Evolutionary conservation across 2,888 invertebrate genomes (phyloP).

Genomic region (Norana najaformis): DNA sequence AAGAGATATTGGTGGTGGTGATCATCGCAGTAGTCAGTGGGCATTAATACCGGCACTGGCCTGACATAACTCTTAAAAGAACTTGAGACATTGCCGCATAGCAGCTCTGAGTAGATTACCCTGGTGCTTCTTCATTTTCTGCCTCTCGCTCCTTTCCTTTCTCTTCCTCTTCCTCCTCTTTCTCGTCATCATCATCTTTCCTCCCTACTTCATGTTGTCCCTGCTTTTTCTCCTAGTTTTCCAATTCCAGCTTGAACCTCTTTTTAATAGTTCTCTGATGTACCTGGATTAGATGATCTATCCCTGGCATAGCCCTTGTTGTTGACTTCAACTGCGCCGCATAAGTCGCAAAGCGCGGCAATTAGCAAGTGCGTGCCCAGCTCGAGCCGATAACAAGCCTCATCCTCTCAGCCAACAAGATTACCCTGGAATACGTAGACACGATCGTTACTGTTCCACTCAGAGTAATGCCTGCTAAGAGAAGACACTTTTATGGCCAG

Average conservation of each 20-base stretch:
- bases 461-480: not conserved
- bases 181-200: not conserved
- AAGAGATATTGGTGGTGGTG: too few species aligned
- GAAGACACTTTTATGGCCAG: not conserved
- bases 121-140: too few species aligned
- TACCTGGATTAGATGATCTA: not conserved
- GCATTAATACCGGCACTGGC: too few species aligned
- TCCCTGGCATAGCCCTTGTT: not conserved
- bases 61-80: too few species aligned
- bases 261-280: not conserved
- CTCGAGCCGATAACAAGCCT: not conserved
- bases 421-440: not conserved
- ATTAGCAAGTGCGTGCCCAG: not conserved
- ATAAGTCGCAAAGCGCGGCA: not conserved
- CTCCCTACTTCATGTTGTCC: not conserved
- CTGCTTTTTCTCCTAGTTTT: not conserved
- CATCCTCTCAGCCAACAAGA: not conserved
- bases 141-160: not conserved
- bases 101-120: too few species aligned
- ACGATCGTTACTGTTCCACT: not conserved
- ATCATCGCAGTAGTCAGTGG: too few species aligned
- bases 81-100: too few species aligned
- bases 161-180: not conserved
- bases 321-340: not conserved
- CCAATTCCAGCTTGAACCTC: not conserved